A percentile compares a stretch with the other conserved stretches of the same genome.
phyloP scores from a whole-genome alignment of 2,888 invertebrate species.

The Acanthosepion pharaonis region DNA sequence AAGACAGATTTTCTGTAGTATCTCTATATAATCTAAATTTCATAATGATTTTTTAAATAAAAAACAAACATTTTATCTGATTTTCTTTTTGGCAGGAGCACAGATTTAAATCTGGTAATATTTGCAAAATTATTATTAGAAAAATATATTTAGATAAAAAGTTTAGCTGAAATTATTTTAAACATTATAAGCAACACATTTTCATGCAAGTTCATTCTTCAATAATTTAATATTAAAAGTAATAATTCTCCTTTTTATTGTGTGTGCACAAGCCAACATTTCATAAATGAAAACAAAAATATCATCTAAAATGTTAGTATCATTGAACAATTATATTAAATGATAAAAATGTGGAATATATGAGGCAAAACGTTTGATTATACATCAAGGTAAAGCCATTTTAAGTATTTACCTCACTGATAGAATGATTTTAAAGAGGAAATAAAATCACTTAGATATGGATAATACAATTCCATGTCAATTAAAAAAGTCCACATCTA shows the following conservation, averaged over 20 bases:
- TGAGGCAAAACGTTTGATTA: neutral
- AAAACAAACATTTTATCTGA: too few relatives aligned
- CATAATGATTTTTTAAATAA: too few relatives aligned
- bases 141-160: too few relatives aligned
- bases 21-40: too few relatives aligned
- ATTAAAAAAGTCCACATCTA: conserved; percentile 67
- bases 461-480: conserved; percentile 47
- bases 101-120: neutral
- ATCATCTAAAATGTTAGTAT: too few relatives aligned
- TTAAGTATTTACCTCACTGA: neutral
- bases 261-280: neutral
- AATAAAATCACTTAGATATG: neutral
- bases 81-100: too few relatives aligned
- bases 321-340: neutral
- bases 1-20: too few relatives aligned
- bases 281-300: too few relatives aligned
- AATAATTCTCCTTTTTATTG: neutral
- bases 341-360: neutral
- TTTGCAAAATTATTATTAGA: neutral
- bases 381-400: neutral
- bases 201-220: too few relatives aligned
- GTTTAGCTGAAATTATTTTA: too few relatives aligned
- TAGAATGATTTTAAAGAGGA: neutral
- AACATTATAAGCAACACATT: too few relatives aligned
- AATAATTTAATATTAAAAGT: too few relatives aligned